Base-by-base conservation (phyloP, 2,888 invertebrate species). In the Exephanes ischioxanthus region DNA sequence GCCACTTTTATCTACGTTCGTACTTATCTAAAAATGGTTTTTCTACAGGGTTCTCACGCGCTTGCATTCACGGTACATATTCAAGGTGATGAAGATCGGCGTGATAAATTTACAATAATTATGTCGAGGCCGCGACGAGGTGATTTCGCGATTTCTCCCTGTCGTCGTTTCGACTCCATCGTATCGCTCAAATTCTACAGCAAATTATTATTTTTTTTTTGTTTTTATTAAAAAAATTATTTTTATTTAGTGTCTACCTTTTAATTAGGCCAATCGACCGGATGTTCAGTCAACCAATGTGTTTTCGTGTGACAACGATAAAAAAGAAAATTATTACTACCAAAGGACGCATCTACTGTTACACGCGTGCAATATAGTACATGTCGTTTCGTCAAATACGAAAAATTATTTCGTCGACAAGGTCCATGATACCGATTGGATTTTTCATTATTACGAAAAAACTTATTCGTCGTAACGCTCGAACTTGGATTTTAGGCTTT, bases 31-130 rank as follows among this genome's bases (percentile, higher is more conserved):
- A 30, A 30, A 55, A 78, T 66, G 41, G 16, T 71, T 77, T 37
- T 63, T 80, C 79, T 76, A 70, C 80, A 76, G 68, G 82, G 33
- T 72, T 79, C 14, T 53, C 68, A 70, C 72, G 67, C 76, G 53
- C 67, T 51, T 79, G 66, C 77, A 75, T 68, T 30, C 82, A 48
- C 26, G 7, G 61, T 41, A 83, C 67, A 80, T 66, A 37, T 37
- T 48, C 72, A 75, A 41, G 55, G 71, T 45, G 76, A 76, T 37
- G 63, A 76, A 53, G 63, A 67, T 66, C 37, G 67, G 66, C 67
- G 66, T 79, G 51, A 81, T 85, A 53, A 81, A 81, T 85, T 78
- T 85, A 85, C 84, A 81, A 78, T 68, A 72, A 78, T 81, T 81
- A 78, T 14, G 37, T 81, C 78, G 84, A 77, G 61, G 70, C 41